Conservation (phyloP, 2,113 vertebrate species). For the Gobiocypris rarus region DNA sequence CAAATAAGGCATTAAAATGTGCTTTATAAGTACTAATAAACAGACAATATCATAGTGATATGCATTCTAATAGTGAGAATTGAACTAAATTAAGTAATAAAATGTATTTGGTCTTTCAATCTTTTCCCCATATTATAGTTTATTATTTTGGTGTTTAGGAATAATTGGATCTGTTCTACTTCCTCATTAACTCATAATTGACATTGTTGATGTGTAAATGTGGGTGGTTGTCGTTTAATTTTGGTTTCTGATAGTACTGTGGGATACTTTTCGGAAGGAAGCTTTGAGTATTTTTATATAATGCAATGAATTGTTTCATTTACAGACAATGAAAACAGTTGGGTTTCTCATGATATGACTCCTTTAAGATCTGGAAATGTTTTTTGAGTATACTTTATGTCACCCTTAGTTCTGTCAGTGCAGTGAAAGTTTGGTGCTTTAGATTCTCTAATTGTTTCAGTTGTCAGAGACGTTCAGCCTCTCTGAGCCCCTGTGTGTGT, state of each 20-base stretch:
- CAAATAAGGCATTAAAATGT: too few species aligned
- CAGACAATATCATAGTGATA: too few species aligned
- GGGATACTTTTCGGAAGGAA: neutral
- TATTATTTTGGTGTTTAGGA: neutral
- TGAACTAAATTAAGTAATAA: neutral
- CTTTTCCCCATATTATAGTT: neutral
- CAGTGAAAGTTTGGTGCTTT: neutral
- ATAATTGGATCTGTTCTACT: neutral
- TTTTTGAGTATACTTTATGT: neutral
- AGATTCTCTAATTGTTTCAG: slow-evolving; percentile 6
- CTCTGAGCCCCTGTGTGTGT: neutral
- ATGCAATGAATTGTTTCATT: neutral
- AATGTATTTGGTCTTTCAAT: neutral
- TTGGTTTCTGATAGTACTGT: neutral
- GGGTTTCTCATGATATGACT: neutral
- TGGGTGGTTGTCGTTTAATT: neutral
- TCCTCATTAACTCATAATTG: neutral
- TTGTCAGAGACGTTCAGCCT: neutral
- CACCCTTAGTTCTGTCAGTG: neutral
- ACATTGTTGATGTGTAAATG: neutral
- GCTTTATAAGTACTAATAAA: too few species aligned
- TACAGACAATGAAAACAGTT: neutral
- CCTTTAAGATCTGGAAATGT: neutral
- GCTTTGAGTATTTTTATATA: neutral
- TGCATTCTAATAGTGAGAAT: too few species aligned